phyloP scores from a whole-genome alignment of 2,888 invertebrate genomes.

The Cordylochernes scorpioides region DNA sequence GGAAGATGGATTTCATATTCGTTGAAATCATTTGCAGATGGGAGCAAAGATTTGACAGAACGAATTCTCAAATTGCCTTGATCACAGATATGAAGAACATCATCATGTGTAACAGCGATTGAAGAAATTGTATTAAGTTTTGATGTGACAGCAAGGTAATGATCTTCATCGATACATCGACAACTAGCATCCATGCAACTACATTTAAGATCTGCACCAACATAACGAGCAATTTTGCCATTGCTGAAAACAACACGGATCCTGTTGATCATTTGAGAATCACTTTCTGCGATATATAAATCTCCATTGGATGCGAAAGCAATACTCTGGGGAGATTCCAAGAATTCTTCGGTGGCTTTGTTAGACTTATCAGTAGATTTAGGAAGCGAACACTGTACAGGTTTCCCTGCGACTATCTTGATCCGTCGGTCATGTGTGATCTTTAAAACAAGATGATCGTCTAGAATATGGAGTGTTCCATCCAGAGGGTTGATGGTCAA shows the following conservation, averaged over 20 bases:
- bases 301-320: slow-evolving; percentile 74
- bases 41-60: slow-evolving; percentile 34
- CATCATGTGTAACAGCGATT: slow-evolving; percentile 74
- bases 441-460: slow-evolving; percentile 68
- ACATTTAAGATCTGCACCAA: slow-evolving; percentile 23
- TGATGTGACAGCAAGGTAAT: slow-evolving; percentile 22
- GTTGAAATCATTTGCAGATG: slow-evolving; percentile 48
- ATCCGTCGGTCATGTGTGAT: slow-evolving; percentile 52
- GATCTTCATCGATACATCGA: slow-evolving; percentile 21
- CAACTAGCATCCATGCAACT: slow-evolving; percentile 22
- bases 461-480: slow-evolving; percentile 77
- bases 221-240: slow-evolving; percentile 22
- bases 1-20: slow-evolving; percentile 81
- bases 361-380: slow-evolving; percentile 7
- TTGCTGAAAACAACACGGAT: slow-evolving; percentile 21
- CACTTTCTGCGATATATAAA: slow-evolving; percentile 72
- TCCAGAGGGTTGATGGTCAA: slow-evolving; percentile 76
- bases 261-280: slow-evolving; percentile 35
- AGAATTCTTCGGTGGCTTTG: slow-evolving; percentile 21
- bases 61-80: slow-evolving; percentile 31
- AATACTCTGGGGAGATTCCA: slow-evolving; percentile 62
- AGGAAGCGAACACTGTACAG: slow-evolving; percentile 42
- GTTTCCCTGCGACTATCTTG: slow-evolving; percentile 77
- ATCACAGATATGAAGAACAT: slow-evolving; percentile 78
- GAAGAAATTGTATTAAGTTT: slow-evolving; percentile 28